phyloP scores from a whole-genome alignment of 2,113 vertebrate genomes.

The Periophthalmodon schlosseri region DNA sequence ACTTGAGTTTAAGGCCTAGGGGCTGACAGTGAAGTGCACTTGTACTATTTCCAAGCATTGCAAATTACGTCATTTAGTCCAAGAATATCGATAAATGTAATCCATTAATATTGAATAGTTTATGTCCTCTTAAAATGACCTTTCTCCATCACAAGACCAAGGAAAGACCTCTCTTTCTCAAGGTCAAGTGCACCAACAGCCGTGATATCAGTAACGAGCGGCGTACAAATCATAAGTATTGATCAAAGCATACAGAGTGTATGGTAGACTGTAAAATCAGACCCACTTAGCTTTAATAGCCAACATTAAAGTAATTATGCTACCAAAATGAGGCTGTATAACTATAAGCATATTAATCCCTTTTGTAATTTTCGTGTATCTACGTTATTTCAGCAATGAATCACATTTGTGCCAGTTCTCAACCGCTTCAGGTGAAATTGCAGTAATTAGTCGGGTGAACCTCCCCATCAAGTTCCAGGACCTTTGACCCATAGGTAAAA shows the following conservation, averaged over 20 bases:
- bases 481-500: slow-evolving; percentile 66
- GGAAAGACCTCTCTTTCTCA: slow-evolving; percentile 79
- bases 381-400: slow-evolving; percentile 76
- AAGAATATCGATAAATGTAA: slow-evolving; percentile 3
- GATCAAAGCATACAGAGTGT: slow-evolving; percentile 88
- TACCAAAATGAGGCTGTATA: slow-evolving; percentile 83
- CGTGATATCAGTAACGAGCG: slow-evolving; percentile 81
- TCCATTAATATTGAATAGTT: slow-evolving; percentile 14
- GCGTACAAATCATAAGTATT: slow-evolving; percentile 94
- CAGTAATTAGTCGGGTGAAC: slow-evolving; percentile 71
- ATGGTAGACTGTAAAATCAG: slow-evolving; percentile 89
- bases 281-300: slow-evolving; percentile 96
- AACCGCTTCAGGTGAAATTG: slow-evolving; percentile 74
- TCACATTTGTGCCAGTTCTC: slow-evolving; percentile 75
- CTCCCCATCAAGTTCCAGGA: slow-evolving; percentile 51
- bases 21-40: slow-evolving; percentile 51
- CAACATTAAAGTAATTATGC: slow-evolving; percentile 93
- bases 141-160: slow-evolving; percentile 77
- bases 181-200: slow-evolving; percentile 86
- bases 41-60: slow-evolving; percentile 1
- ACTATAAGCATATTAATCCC: slow-evolving; percentile 75
- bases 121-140: slow-evolving; percentile 66
- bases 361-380: slow-evolving; percentile 78
- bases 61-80: not conserved
- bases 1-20: slow-evolving; percentile 52